phyloP scores from a whole-genome alignment of 2,797 vertebrate genomes.

The Botia almorhae region DNA sequence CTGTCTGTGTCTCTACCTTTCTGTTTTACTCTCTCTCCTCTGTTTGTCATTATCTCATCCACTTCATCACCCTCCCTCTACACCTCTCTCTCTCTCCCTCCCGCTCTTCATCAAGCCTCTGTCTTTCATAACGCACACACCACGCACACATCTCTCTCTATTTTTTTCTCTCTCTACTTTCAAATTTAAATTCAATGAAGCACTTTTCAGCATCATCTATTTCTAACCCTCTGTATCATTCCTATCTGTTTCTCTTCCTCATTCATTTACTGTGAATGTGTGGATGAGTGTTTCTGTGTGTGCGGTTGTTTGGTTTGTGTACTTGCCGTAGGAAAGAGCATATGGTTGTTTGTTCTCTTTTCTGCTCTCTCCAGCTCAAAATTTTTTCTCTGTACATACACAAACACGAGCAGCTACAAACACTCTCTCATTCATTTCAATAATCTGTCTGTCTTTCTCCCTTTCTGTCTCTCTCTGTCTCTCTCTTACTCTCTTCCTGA shows the following conservation, averaged over 20 bases:
- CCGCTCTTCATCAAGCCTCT: slow-evolving; percentile 15
- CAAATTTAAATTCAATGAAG: slow-evolving; percentile 48
- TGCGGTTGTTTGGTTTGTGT: slow-evolving; percentile 27
- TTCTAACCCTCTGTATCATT: slow-evolving; percentile 42
- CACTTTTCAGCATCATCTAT: slow-evolving; percentile 37
- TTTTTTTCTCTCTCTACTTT: slow-evolving; percentile 7
- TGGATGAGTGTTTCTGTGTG: neutral
- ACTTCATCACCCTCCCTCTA: slow-evolving; percentile 46
- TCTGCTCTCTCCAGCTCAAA: slow-evolving; percentile 3
- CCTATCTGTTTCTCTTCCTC: slow-evolving; percentile 5
- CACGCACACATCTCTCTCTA: slow-evolving; percentile 3
- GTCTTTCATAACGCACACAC: neutral
- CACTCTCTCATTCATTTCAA: slow-evolving; percentile 17
- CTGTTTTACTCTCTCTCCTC: slow-evolving; percentile 26
- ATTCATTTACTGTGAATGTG: slow-evolving; percentile 25
- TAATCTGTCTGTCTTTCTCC: slow-evolving; percentile 6
- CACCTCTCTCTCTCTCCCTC: slow-evolving; percentile 14
- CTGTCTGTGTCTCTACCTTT: slow-evolving; percentile 15
- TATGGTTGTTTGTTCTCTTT: slow-evolving; percentile 25
- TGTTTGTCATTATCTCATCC: slow-evolving; percentile 47
- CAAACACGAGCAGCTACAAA: slow-evolving; percentile 29
- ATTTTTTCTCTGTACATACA: slow-evolving; percentile 22
- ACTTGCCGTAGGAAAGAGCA: slow-evolving; percentile 12
- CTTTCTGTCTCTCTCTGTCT: neutral
- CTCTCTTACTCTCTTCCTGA: slow-evolving; percentile 44